A percentile compares a stretch with the other conserved stretches of the same genome.
Conservation (phyloP, 1,140 invertebrate species). For the Pseudachorutes palmiensis region DNA sequence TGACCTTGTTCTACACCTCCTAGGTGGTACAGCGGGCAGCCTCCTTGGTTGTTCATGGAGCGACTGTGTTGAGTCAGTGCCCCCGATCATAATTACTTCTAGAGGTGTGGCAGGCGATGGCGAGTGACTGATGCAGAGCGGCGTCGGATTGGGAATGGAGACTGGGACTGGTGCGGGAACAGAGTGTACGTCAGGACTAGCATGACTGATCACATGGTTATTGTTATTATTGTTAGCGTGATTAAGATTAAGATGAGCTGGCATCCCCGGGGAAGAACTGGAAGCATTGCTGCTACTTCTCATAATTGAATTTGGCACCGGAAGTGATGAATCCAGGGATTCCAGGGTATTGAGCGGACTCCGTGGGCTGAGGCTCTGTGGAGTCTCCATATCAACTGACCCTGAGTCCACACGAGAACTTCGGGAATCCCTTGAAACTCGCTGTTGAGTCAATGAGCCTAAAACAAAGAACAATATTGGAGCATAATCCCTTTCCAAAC, state of each 20-base stretch:
- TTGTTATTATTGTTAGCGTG: conserved; percentile 28
- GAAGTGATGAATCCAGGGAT: conserved; percentile 29
- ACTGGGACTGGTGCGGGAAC: conserved; percentile 35
- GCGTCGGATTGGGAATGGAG: conserved; percentile 24
- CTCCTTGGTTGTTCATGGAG: conserved; percentile 26
- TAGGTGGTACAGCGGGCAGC: conserved; percentile 31
- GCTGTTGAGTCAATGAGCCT: conserved; percentile 14
- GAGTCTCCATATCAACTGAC: conserved; percentile 44
- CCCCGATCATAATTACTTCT: conserved; percentile 33
- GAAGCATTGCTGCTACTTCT: not conserved
- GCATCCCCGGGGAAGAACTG: not conserved
- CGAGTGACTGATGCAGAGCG: conserved; percentile 31
- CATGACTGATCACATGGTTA: conserved; percentile 27
- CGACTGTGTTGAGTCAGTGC: conserved; percentile 33
- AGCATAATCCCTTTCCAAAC: too few relatives aligned
- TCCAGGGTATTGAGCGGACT: conserved; percentile 42
- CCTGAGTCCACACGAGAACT: conserved; percentile 44
- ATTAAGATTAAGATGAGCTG: not conserved
- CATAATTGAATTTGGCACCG: conserved; percentile 14
- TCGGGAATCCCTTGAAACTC: conserved; percentile 32
- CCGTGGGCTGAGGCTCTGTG: conserved; percentile 42
- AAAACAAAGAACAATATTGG: conserved; percentile 1
- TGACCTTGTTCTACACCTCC: conserved; percentile 29
- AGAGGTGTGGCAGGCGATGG: conserved; percentile 32
- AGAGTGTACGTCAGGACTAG: conserved; percentile 32